Conservation (phyloP, 2,888 invertebrate species). For the Macaria liturata region DNA sequence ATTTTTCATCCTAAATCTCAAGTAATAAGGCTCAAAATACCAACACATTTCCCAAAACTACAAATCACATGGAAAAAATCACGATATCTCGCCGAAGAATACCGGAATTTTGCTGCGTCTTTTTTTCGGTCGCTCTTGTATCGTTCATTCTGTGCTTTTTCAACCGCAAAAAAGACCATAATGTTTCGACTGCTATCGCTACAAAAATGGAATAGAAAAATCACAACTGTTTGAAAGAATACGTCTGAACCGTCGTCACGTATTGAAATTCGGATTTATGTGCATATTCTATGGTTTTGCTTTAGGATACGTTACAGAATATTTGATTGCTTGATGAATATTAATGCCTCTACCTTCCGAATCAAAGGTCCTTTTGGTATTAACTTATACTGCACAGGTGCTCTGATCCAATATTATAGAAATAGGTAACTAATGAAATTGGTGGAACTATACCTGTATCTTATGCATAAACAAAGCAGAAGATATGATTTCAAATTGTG, state of each 20-base stretch:
- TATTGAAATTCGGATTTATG: constrained; percentile 28
- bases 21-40: constrained; percentile 24
- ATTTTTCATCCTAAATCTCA: constrained; percentile 7
- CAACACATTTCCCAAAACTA: constrained; percentile 8
- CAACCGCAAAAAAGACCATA: constrained; percentile 17
- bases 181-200: constrained; percentile 16
- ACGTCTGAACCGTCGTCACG: constrained; percentile 5
- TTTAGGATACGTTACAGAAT: constrained; percentile 24
- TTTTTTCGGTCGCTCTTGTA: constrained; percentile 14
- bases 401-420: not conserved
- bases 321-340: constrained; percentile 26
- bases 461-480: too few relatives aligned
- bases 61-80: constrained; percentile 42
- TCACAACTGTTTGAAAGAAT: constrained; percentile 22
- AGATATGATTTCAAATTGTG: too few relatives aligned
- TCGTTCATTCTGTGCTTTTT: constrained; percentile 13
- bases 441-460: not conserved
- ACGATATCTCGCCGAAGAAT: constrained; percentile 32
- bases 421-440: not conserved
- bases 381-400: constrained; percentile 13
- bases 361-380: constrained; percentile 14
- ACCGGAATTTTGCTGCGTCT: constrained; percentile 8
- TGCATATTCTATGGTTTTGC: constrained; percentile 21
- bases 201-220: constrained; percentile 20
- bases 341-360: constrained; percentile 14